Evolutionary conservation across 2,113 vertebrate genomes (phyloP).

Genomic region (Polyodon spathula): DNA sequence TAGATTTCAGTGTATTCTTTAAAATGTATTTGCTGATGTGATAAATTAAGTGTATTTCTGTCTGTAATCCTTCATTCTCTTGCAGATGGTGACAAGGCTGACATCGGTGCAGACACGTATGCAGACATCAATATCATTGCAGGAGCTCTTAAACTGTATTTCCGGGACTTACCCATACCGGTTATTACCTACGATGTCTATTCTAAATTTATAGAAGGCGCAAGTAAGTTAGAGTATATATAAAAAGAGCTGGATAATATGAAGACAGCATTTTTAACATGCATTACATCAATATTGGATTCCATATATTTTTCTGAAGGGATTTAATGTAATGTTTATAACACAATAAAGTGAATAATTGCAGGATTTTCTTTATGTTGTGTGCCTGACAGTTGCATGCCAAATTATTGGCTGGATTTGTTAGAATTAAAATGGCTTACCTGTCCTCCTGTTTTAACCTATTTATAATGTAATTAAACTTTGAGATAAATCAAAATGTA

Average conservation of each 20-base stretch:
- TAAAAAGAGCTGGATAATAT: neutral
- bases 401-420: no score
- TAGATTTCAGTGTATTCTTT: no score
- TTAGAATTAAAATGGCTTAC: no score
- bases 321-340: no score
- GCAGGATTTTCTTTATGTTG: no score
- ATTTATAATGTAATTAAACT: no score
- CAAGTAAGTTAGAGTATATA: slow-evolving; percentile 73
- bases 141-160: slow-evolving; percentile 90
- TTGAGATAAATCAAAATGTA: no score
- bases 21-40: neutral
- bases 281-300: neutral
- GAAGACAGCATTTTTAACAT: neutral
- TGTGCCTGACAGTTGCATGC: no score
- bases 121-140: slow-evolving; percentile 94
- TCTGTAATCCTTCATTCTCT: slow-evolving; percentile 24
- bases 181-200: slow-evolving; percentile 92
- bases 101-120: slow-evolving; percentile 80
- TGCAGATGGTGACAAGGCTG: slow-evolving; percentile 89
- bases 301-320: no score
- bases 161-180: slow-evolving; percentile 90
- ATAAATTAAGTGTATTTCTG: neutral
- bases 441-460: no score
- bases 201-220: slow-evolving; percentile 89
- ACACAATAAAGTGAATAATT: no score